Evolutionary conservation across 1,140 invertebrate genomes (phyloP).

Genomic region (Sminthurides bifidus): DNA sequence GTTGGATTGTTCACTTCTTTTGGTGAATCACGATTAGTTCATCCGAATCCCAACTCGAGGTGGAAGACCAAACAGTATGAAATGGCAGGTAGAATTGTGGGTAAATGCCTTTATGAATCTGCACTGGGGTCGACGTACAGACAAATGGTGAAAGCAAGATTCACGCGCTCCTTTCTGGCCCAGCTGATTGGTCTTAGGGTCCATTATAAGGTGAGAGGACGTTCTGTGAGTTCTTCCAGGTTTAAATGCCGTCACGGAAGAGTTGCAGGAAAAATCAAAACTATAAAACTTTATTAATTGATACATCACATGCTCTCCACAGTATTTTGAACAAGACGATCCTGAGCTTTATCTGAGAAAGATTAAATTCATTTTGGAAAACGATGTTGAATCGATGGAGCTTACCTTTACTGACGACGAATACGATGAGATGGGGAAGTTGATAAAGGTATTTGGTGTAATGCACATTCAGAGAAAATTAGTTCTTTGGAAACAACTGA

Average conservation of each 20-base stretch:
- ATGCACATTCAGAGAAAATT: neutral
- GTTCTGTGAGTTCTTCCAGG: neutral
- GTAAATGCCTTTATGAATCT: slow-evolving; percentile 84
- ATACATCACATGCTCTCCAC: slow-evolving; percentile 9
- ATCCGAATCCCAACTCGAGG: slow-evolving; percentile 62
- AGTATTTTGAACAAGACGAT: slow-evolving; percentile 93
- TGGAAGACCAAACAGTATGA: slow-evolving; percentile 81
- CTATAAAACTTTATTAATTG: neutral
- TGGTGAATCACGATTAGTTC: slow-evolving; percentile 73
- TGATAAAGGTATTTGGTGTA: slow-evolving; percentile 46
- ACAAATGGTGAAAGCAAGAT: slow-evolving; percentile 76
- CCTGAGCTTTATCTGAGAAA: slow-evolving; percentile 83
- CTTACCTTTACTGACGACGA: slow-evolving; percentile 79
- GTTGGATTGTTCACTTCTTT: slow-evolving; percentile 67
- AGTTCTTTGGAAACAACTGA: neutral
- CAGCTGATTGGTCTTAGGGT: slow-evolving; percentile 85
- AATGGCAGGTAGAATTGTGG: slow-evolving; percentile 46
- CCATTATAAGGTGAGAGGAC: slow-evolving; percentile 55
- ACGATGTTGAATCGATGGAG: slow-evolving; percentile 75
- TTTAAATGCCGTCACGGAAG: neutral
- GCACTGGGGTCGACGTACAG: slow-evolving; percentile 74
- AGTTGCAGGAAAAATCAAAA: neutral
- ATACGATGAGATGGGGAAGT: slow-evolving; percentile 63
- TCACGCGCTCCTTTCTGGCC: slow-evolving; percentile 84
- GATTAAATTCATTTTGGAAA: slow-evolving; percentile 82